Base-by-base conservation (phyloP, 1,140 invertebrate species). In the Habropoda laboriosa region DNA sequence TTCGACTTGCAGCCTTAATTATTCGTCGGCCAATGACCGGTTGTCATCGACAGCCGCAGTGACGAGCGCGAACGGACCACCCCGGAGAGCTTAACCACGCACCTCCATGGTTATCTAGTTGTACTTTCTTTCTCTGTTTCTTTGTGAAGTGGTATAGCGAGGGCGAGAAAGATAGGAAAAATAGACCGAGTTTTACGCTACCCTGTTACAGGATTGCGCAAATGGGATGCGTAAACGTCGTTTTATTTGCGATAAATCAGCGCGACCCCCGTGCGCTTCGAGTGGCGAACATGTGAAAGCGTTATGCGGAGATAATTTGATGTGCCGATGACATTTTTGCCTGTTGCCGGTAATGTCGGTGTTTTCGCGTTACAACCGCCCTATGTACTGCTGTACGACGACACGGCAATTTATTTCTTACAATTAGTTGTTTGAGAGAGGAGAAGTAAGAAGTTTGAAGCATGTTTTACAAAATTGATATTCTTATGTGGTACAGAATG, bases 21-120 rank as follows among this genome's bases (percentile, higher is more conserved):
- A 86, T 78, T 84, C 55, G 0, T 38, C 60, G 74, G 35, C 63
- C 83, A 86, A 86, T 72, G 83, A 85, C 84, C 71, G 84, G 83
- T 86, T 86, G 83, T 86, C 83, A 79, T 79, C 83, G 83, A 84
- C 83, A 85, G 60, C 67, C 81, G 42, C 51, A 66, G 30, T 77
- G 82, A 85, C 58, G 77, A 80, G 32, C 82, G 68, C 57, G 61
- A 86, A 85, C 61, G 68, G 83, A 86, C 82, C 83, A 85, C 82
- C 83, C 70, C 38, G 67, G 38, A 60, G 61, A 27, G 16, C 68
- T 73, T 24, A 51, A 60, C 63, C 81, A 18, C 63, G 24, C 51
- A 66, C 4, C 60, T 27, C 4, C 12, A 4, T 5, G 5, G 42
- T 1, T 51, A 53, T n/a, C 45, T 53, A 71, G 24, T 27, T 30